A percentile compares a stretch with the other conserved stretches of the same genome.
phyloP scores from a whole-genome alignment of 2,113 vertebrate genomes.

The Lycaon pictus region DNA sequence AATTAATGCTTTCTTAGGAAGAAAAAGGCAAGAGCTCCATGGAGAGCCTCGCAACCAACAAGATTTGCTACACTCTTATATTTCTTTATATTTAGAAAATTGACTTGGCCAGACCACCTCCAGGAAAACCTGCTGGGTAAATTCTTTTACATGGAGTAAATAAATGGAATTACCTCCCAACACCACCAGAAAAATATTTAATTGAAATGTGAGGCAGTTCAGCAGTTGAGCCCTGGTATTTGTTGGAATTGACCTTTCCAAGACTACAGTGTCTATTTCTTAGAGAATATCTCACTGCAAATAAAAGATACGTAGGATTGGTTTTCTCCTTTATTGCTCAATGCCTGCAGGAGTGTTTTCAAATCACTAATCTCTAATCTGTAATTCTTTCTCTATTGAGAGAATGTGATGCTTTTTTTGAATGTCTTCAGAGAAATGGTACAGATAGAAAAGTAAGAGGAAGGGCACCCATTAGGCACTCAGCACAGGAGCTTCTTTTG shows the following conservation, averaged over 20 bases:
- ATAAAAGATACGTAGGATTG: background rate
- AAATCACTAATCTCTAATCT: background rate
- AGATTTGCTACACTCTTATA: background rate
- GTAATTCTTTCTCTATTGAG: background rate
- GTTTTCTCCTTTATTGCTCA: background rate
- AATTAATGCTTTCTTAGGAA: background rate
- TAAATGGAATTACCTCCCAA: background rate
- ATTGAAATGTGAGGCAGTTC: background rate
- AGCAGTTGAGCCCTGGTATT: background rate
- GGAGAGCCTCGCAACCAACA: background rate
- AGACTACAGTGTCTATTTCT: background rate
- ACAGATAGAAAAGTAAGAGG: background rate
- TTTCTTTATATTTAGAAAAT: background rate
- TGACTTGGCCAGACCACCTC: background rate
- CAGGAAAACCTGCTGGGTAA: background rate
- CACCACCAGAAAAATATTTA: background rate
- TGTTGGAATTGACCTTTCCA: background rate
- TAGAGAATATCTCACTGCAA: background rate
- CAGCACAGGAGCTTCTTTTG: background rate
- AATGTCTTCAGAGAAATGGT: background rate
- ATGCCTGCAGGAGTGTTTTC: background rate
- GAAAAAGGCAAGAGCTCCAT: background rate
- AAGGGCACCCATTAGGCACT: background rate
- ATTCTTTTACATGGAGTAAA: conserved; percentile 16
- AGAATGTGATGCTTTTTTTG: background rate